A percentile compares a stretch with the other conserved stretches of the same genome.
Conservation (phyloP, 1,140 invertebrate genomes). For the Solenopsis fugax region DNA sequence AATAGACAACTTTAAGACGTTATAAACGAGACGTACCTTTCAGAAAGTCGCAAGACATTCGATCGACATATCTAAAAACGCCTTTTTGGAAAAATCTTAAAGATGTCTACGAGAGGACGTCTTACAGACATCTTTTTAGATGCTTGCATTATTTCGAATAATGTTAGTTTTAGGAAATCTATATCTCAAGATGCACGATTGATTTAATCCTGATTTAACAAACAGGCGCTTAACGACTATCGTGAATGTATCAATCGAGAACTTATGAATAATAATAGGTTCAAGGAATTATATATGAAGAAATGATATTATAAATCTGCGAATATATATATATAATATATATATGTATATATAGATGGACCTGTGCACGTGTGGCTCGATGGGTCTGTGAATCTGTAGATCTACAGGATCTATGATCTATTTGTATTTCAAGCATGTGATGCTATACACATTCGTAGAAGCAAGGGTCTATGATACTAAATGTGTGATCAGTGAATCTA, state of each 20-base stretch:
- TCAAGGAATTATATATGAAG: constrained; percentile 15
- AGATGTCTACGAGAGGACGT: constrained; percentile 38
- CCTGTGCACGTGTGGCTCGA: constrained; percentile 22
- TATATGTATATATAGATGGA: constrained; percentile 21
- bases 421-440: constrained; percentile 17
- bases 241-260: constrained; percentile 14
- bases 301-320: constrained; percentile 6
- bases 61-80: constrained; percentile 2
- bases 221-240: constrained; percentile 30
- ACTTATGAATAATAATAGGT: constrained; percentile 37
- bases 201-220: constrained; percentile 27
- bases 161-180: not conserved
- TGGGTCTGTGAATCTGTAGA: constrained; percentile 57
- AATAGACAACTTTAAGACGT: constrained; percentile 28
- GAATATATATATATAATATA: constrained; percentile 17
- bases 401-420: constrained; percentile 37
- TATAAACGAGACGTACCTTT: constrained; percentile 4
- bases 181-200: constrained; percentile 34
- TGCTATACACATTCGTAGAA: constrained; percentile 29
- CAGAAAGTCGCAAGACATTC: constrained; percentile 8
- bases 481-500: constrained; percentile 35
- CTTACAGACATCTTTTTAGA: constrained; percentile 24
- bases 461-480: constrained; percentile 28
- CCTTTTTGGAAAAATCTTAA: constrained; percentile 14
- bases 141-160: constrained; percentile 13